phyloP scores from a whole-genome alignment of 2,797 vertebrate species.

The Lates japonicus region DNA sequence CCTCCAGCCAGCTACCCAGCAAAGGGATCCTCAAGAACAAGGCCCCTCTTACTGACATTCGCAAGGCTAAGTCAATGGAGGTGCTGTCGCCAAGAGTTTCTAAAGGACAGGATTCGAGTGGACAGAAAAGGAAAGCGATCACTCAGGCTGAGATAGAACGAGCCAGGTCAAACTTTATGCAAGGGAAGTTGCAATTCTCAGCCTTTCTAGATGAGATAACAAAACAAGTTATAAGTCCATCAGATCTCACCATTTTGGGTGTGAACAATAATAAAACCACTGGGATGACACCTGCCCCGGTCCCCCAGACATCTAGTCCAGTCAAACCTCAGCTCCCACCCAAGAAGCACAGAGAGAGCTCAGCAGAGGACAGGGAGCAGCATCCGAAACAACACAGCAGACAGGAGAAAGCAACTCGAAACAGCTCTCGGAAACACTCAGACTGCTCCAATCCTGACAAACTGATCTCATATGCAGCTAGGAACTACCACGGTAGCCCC shows the following conservation, averaged over 20 bases:
- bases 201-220: conserved; percentile 91
- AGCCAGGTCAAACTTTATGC: conserved; percentile 73
- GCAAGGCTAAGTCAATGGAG: conserved; percentile 89
- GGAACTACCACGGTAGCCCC: conserved; percentile 63
- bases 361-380: conserved; percentile 52
- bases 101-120: conserved; percentile 50
- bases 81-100: conserved; percentile 82
- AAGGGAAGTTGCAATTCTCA: conserved; percentile 88
- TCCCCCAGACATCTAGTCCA: conserved; percentile 22
- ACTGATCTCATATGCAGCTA: conserved; percentile 53
- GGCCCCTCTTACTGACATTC: conserved; percentile 74
- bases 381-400: conserved; percentile 51
- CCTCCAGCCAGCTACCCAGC: conserved; percentile 80
- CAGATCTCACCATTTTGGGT: conserved; percentile 83
- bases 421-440: conserved; percentile 59
- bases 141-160: conserved; percentile 56
- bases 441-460: conserved; percentile 65
- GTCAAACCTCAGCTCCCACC: conserved; percentile 80
- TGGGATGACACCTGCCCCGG: conserved; percentile 32
- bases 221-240: conserved; percentile 88
- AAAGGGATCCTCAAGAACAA: conserved; percentile 89
- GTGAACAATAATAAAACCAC: conserved; percentile 61
- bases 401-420: conserved; percentile 47
- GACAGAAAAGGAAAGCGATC: conserved; percentile 62
- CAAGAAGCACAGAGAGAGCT: conserved; percentile 67